phyloP scores from a whole-genome alignment of 2,113 vertebrate species.

The Thoracochromis brauschi region DNA sequence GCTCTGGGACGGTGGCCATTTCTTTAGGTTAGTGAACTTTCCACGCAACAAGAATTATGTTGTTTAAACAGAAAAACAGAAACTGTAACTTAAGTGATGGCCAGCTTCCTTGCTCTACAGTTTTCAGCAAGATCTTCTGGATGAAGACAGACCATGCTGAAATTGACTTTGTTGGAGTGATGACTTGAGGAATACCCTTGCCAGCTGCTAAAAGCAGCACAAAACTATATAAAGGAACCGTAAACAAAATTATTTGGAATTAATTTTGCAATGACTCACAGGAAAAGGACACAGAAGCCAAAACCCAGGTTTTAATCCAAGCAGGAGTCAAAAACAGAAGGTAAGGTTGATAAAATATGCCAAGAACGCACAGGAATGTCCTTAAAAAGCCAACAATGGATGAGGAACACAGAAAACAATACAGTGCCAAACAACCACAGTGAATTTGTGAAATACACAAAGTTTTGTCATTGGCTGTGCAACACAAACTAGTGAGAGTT shows the following conservation, averaged over 20 bases:
- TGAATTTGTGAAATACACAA: neutral
- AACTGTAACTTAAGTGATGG: neutral
- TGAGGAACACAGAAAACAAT: neutral
- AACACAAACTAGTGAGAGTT: neutral
- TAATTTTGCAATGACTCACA: neutral
- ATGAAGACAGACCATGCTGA: neutral
- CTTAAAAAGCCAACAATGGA: neutral
- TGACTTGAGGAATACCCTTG: neutral
- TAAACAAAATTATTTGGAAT: neutral
- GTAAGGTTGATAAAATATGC: neutral
- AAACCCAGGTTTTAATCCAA: neutral
- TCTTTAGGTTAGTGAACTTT: neutral
- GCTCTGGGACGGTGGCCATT: neutral
- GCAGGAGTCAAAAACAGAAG: neutral
- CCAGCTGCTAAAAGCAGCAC: neutral
- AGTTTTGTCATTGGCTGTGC: neutral
- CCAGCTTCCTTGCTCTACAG: no score
- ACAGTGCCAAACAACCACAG: no score
- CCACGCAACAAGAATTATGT: neutral
- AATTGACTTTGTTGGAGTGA: neutral
- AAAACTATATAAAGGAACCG: fast-evolving
- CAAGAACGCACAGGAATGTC: fast-evolving
- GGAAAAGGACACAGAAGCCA: neutral
- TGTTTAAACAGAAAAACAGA: neutral
- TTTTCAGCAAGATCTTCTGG: neutral